Evolutionary conservation across 2,113 vertebrate genomes (phyloP), one percentile per base, ranked within the genome.

Genomic region (Bubalus kerabau): DNA sequence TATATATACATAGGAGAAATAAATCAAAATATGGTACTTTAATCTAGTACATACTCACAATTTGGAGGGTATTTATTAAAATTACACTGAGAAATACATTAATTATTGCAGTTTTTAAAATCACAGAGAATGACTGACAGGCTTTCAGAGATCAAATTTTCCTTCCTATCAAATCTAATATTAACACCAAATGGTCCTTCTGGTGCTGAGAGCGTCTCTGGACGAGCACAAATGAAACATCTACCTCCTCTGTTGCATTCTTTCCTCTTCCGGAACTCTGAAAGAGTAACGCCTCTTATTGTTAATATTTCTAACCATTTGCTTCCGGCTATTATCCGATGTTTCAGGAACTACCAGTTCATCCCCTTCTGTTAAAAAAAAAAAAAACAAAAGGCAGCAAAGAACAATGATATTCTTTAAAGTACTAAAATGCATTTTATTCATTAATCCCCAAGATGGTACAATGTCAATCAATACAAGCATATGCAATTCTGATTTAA

Each of bases 261-360:
- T 99, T 96, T 99, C 99, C 90, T 99, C 99, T 97, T 99, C 99
- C 0, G 99, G 99, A 74, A 99, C 99, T 71, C 99, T 98, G 99
- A 99, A 99, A 46, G 99, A 99, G 95, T 99, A 99, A 90, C 99
- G 99, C 46, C 99, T 99, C 98, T 99, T 99, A 98, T 99, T 99
- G 99, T 99, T 99, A 97, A 99, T 99, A 98, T 99, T 99, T 95
- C 99, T 99, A 91, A 99, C 99, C 99, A 99, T 99, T 98, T 99
- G 99, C 98, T 99, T 99, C 98, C 99, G 99, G 98, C 99, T 99
- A 98, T 99, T 99, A 98, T 99, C 99, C 0, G 99, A 99, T 4
- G 99, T 99, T 98, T 99, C 99, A 2, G 99, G 99, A 95, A 99
- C 99, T 36, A 99, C 99, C 95, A 99, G 99, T 97, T 99, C 99